A percentile compares a stretch with the other conserved stretches of the same genome.
These are phyloP conservation scores for Pyrocoelia pectoralis DNA, from an alignment of 2,888 invertebrate genomes.

Conservation along the genomic window DNA sequence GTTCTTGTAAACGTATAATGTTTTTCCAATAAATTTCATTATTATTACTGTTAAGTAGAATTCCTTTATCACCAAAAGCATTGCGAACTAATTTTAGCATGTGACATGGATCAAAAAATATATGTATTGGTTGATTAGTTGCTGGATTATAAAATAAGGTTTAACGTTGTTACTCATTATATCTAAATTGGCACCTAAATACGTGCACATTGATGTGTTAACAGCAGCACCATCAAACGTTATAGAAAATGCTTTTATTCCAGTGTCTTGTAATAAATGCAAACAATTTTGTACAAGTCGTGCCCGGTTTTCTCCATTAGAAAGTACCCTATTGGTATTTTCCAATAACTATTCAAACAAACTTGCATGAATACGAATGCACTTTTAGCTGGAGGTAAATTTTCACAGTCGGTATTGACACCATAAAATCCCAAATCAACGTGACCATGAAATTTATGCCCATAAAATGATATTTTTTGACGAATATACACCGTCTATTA, in stretches of 20 bases:
- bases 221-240: conserved; percentile 31
- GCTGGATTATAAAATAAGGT: conserved; percentile 28
- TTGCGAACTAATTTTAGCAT: conserved; percentile 38
- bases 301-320: too few relatives aligned
- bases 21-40: conserved; percentile 27
- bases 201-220: conserved; percentile 21
- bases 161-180: not conserved
- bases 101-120: conserved; percentile 35
- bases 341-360: conserved; percentile 7
- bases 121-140: conserved; percentile 27
- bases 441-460: not conserved
- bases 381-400: not conserved
- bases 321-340: conserved; percentile 9
- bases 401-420: not conserved
- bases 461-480: not conserved
- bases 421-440: not conserved
- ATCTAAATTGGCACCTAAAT: conserved; percentile 23
- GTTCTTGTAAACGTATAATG: conserved; percentile 23
- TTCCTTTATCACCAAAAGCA: conserved; percentile 19
- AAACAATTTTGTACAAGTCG: conserved; percentile 5
- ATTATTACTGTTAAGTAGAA: conserved; percentile 17
- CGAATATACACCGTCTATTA: not conserved
- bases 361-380: conserved; percentile 6
- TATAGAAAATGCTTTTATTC: conserved; percentile 15
- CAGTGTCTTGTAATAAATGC: conserved; percentile 14